Evolutionary conservation across 2,113 vertebrate genomes (phyloP), one percentile per base, ranked within the genome.

Genomic region (Melanerpes formicivorus): DNA sequence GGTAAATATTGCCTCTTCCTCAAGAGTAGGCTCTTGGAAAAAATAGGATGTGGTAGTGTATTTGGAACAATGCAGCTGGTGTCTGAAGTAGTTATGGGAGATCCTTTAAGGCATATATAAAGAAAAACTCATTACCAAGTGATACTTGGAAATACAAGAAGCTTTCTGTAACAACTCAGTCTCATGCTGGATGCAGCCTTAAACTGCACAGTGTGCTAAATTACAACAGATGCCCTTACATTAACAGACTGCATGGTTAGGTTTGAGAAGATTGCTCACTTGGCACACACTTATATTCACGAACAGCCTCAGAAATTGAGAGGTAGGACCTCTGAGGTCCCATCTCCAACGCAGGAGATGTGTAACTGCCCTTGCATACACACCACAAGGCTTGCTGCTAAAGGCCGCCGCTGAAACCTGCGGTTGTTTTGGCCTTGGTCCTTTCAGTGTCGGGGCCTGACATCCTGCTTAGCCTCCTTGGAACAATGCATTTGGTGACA

Each of bases 31-130:
- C 58, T 73, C 30, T 71, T 85, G 60, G 75, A 73, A 95, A 93
- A 54, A 78, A 54, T 12, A 88, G 88, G 63, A 81, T 77, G 87
- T 87, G 14, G 6, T 88, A 82, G 71, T n/a, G 18, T 91, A 70
- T 65, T 89, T 80, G 71, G 63, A 50, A 70, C 23, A 86, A 42
- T 82, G 17, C 56, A 71, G 87, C 50, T 93, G 42, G 63, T 55
- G 14, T 42, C 8, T 21, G 9, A 56, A 2, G 29, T 37, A 14
- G 14, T 74, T 83, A 19, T 0, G 1, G 9, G 13, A 64, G 65
- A 19, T 70, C 27, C 54, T 88, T 83, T 58, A 63, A 76, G 64
- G 37, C 9, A 9, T 30, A 16, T 44, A 17, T 16, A 62, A 44
- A 62, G 32, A 27, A 56, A 79, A 54, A 21, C 44, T 87, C 4